These are phyloP conservation scores for Ornithorhynchus anatinus DNA, from an alignment of 2,113 vertebrate species.

Conservation along the genomic window DNA sequence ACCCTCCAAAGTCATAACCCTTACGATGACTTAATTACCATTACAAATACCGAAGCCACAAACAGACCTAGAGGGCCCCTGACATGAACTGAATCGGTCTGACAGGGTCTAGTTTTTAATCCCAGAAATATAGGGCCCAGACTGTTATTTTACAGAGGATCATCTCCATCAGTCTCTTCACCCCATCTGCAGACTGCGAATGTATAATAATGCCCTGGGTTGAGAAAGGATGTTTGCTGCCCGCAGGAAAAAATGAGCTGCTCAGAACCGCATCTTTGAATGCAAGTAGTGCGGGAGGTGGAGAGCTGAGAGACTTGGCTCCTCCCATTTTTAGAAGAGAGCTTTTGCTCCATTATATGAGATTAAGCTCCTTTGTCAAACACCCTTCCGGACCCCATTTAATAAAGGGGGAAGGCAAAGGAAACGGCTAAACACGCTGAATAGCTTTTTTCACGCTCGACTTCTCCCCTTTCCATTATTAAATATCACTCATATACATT, in stretches of 20 bases:
- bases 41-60: not conserved
- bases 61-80: not conserved
- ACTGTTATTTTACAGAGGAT: slow-evolving; percentile 15
- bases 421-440: slow-evolving; percentile 62
- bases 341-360: slow-evolving; percentile 20
- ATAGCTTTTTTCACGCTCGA: slow-evolving; percentile 58
- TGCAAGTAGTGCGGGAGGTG: slow-evolving; percentile 11
- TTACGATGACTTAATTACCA: slow-evolving; percentile 40
- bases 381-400: slow-evolving; percentile 61
- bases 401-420: slow-evolving; percentile 65
- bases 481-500: slow-evolving; percentile 50
- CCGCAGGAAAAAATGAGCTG: no score
- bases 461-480: slow-evolving; percentile 62
- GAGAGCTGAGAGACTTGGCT: not conserved
- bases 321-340: slow-evolving; percentile 17
- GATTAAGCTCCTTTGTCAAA: slow-evolving; percentile 54
- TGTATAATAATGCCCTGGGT: no score
- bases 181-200: no score
- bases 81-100: not conserved
- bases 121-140: slow-evolving; percentile 29
- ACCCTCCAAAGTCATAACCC: no score
- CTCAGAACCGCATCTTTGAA: no score
- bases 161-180: slow-evolving; percentile 42
- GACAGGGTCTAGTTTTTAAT: not conserved
- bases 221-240: no score